A percentile compares a stretch with the other conserved stretches of the same genome.
Conservation (phyloP, 1,140 invertebrate genomes). For the Homarus americanus region DNA sequence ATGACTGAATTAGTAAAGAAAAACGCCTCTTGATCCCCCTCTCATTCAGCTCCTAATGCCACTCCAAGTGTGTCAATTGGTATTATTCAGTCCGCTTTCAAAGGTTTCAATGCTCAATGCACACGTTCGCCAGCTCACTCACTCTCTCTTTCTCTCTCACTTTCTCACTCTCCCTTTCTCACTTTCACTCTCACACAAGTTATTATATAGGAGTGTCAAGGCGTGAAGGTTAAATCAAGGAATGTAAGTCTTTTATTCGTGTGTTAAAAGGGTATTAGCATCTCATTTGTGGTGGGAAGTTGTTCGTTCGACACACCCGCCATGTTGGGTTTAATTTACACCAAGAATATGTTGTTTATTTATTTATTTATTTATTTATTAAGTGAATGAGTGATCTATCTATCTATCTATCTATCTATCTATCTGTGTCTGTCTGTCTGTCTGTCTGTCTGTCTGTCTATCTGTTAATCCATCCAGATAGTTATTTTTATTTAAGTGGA, state of each 20-base stretch:
- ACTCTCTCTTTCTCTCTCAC: too few species aligned
- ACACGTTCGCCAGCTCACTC: too few species aligned
- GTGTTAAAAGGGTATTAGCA: not conserved
- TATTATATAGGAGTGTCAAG: not conserved
- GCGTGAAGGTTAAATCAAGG: not conserved
- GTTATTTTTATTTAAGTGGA: not conserved
- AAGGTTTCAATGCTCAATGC: conserved; percentile 21
- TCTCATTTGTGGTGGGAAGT: not conserved
- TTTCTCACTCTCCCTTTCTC: too few species aligned
- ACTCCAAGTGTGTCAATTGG: conserved; percentile 21
- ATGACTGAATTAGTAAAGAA: conserved; percentile 26
- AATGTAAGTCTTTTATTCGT: not conserved
- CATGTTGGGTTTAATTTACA: too few species aligned
- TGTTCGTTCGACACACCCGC: too few species aligned
- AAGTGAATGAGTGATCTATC: not conserved
- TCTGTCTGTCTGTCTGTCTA: too few species aligned
- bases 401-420: too few species aligned
- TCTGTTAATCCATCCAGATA: not conserved
- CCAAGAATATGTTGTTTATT: not conserved
- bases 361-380: not conserved
- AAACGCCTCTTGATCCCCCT: conserved; percentile 20
- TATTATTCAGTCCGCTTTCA: conserved; percentile 15
- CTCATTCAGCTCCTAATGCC: conserved; percentile 17
- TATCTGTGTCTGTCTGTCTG: too few species aligned
- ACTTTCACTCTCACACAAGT: too few species aligned